phyloP scores from a whole-genome alignment of 2,888 invertebrate species.

The Rhagium mordax region DNA sequence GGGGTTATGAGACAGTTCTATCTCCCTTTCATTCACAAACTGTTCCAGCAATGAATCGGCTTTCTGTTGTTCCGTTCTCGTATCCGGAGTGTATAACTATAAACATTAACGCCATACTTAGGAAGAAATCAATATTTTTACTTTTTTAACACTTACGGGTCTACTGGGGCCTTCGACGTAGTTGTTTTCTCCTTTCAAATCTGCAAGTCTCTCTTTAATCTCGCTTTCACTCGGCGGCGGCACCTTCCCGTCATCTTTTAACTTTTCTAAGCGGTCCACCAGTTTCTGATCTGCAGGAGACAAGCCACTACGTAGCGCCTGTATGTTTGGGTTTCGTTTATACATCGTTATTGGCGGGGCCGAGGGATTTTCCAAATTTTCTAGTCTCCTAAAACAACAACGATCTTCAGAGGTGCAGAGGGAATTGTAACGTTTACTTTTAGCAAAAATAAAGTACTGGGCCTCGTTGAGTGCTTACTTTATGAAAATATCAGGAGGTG shows the following conservation, averaged over 20 bases:
- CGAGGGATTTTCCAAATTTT: constrained; percentile 73
- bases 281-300: constrained; percentile 76
- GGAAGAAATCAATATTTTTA: background rate
- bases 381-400: constrained; percentile 68
- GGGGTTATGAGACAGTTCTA: constrained; percentile 69
- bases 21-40: constrained; percentile 70
- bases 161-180: constrained; percentile 66
- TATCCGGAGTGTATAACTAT: constrained; percentile 73
- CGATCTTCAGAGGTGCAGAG: background rate
- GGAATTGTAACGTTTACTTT: too few species aligned
- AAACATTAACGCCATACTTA: constrained; percentile 12
- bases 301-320: constrained; percentile 67
- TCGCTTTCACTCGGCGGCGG: constrained; percentile 76
- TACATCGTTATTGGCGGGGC: constrained; percentile 74
- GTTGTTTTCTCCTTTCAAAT: constrained; percentile 76
- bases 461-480: constrained; percentile 69
- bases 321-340: constrained; percentile 66
- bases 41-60: constrained; percentile 78
- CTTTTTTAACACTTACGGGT: constrained; percentile 55
- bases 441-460: too few species aligned
- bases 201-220: constrained; percentile 77
- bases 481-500: constrained; percentile 74
- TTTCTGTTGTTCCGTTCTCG: constrained; percentile 80
- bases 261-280: constrained; percentile 77
- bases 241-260: constrained; percentile 74